phyloP scores from a whole-genome alignment of 2,888 invertebrate genomes.

The Ommatoiulus sabulosus region DNA sequence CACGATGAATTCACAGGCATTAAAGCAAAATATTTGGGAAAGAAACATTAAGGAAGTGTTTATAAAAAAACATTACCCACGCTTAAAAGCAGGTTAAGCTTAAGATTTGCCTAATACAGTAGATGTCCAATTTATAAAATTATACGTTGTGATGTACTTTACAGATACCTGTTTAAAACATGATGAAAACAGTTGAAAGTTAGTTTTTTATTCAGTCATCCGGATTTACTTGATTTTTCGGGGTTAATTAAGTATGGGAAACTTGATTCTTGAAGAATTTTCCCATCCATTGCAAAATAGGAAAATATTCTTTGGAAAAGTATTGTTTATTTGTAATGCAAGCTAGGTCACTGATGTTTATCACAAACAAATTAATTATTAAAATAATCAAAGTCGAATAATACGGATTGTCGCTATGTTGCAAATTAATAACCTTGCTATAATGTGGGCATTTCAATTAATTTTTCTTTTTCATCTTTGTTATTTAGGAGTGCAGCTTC shows the following conservation, averaged over 20 bases:
- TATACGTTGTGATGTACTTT: not conserved
- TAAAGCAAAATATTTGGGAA: not conserved
- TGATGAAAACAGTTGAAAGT: not conserved
- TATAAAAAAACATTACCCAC: not conserved
- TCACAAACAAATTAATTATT: not conserved
- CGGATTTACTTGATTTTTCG: not conserved
- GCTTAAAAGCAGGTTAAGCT: constrained; percentile 21
- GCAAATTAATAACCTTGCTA: not conserved
- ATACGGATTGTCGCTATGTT: not conserved
- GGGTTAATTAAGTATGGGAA: not conserved
- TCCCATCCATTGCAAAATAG: not conserved
- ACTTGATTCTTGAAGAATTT: not conserved
- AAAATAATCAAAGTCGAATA: not conserved
- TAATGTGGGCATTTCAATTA: not conserved
- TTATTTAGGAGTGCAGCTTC: constrained; percentile 42
- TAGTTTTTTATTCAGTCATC: not conserved
- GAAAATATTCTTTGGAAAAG: not conserved
- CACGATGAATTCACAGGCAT: not conserved
- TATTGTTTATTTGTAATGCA: not conserved
- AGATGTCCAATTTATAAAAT: constrained; percentile 22
- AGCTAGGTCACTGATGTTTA: not conserved
- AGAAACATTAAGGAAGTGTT: not conserved
- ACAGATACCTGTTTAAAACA: not conserved
- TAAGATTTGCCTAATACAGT: not conserved
- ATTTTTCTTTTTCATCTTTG: not conserved